Conservation (phyloP, 2,797 vertebrate genomes). For the Galago senegalensis region DNA sequence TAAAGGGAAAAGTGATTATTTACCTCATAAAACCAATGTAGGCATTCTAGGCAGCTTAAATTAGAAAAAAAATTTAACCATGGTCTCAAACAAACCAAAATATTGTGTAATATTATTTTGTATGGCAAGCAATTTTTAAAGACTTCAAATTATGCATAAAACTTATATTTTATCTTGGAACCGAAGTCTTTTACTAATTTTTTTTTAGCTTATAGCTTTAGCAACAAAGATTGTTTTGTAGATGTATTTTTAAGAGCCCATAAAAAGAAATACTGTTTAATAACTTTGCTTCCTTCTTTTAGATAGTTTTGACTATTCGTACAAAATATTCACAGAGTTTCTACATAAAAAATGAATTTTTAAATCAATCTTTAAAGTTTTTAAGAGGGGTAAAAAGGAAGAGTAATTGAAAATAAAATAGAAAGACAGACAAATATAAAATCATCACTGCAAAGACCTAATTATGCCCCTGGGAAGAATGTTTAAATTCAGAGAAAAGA, state of each 20-base stretch:
- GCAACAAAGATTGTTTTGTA: conserved; percentile 3
- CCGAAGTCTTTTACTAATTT: not conserved
- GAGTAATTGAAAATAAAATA: not conserved
- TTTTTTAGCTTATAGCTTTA: not conserved
- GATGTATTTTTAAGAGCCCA: not conserved
- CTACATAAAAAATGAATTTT: not conserved
- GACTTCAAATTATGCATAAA: not conserved
- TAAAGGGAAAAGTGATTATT: not conserved
- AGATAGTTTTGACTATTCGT: not conserved
- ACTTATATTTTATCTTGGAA: not conserved
- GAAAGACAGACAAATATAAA: not conserved
- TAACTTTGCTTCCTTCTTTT: not conserved
- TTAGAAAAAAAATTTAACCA: not conserved
- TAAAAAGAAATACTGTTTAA: conserved; percentile 29
- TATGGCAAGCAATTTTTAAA: conserved; percentile 14
- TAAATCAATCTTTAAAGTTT: not conserved
- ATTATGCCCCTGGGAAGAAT: not conserved
- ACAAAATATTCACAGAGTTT: not conserved
- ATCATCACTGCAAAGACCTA: not conserved
- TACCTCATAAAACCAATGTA: not conserved
- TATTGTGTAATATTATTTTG: not conserved
- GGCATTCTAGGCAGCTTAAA: not conserved
- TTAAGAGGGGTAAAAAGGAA: not conserved
- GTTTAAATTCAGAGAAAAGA: not conserved
- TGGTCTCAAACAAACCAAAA: not conserved